A percentile compares a stretch with the other conserved stretches of the same genome.
phyloP scores from a whole-genome alignment of 2,797 vertebrate genomes.

The Xenopus petersii region DNA sequence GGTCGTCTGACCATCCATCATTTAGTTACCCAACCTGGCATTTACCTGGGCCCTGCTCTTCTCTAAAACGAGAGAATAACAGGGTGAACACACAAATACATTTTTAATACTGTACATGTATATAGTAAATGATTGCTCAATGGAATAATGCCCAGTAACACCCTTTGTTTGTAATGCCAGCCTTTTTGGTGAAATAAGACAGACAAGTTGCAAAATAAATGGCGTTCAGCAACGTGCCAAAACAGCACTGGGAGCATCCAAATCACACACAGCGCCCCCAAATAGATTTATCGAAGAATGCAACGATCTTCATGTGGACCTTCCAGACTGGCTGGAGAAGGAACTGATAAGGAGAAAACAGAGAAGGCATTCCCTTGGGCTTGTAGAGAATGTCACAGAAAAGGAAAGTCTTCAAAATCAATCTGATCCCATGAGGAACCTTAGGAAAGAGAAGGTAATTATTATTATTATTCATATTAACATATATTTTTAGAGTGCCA shows the following conservation, averaged over 20 bases:
- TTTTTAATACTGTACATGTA: too few species aligned
- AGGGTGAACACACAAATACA: too few species aligned
- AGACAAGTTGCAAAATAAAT: background rate
- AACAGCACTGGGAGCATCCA: constrained; percentile 14
- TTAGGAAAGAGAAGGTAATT: constrained; percentile 61
- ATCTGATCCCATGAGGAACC: constrained; percentile 35
- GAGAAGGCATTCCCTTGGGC: constrained; percentile 58
- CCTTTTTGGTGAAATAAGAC: constrained; percentile 54
- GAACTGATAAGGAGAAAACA: constrained; percentile 60
- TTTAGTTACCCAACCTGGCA: too few species aligned
- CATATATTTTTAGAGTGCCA: too few species aligned
- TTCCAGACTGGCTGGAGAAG: constrained; percentile 60
- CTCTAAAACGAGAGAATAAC: too few species aligned
- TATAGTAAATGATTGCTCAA: too few species aligned
- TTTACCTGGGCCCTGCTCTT: too few species aligned
- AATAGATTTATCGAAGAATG: background rate
- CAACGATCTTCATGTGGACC: background rate
- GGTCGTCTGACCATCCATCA: too few species aligned
- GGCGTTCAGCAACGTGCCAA: constrained; percentile 4
- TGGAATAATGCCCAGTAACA: background rate
- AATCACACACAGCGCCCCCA: constrained; percentile 6
- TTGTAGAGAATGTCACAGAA: constrained; percentile 50
- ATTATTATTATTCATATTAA: too few species aligned
- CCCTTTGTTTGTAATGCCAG: constrained; percentile 47
- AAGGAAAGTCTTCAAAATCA: constrained; percentile 30